Evolutionary conservation across 2,797 vertebrate genomes (phyloP), one percentile per base, ranked within the genome.

Genomic region (Rhinatrema bivittatum): DNA sequence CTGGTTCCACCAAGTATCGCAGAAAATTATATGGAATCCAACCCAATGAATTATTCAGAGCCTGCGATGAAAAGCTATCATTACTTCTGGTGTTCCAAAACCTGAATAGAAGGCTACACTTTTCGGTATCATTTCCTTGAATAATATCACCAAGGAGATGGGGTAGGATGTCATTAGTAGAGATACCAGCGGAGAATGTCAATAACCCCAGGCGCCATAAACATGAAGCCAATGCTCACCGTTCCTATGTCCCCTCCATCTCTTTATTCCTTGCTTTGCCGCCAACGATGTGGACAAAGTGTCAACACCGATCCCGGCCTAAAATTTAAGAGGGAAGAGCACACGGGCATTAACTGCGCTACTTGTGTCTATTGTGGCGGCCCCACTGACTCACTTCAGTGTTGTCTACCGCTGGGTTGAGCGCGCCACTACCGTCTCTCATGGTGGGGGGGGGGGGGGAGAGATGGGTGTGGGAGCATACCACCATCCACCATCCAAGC

Each of bases 1-100:
- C 79, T 80, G 74, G 76, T 62, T 76, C 76, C 75, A 74, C 71
- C 84, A n/a, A 81, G 75, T 81, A 82, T 79, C 78, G 75, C 67
- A 56, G 79, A 78, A 70, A 77, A 73, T 63, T 63, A 80, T 46
- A 55, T 58, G 72, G 46, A 80, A 79, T 80, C 78, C 80, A 76
- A 76, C 46, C 46, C 5, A 69, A 81, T 80, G 81, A 81, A 81
- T 84, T 75, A 82, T 82, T 84, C 78, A 82, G 72, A 49, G 57
- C 68, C 73, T 49, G 74, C 35, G 67, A 77, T 80, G 79, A 82
- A 73, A 75, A 76, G 74, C 49, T 76, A 82, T 82, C 74, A 79
- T 82, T 80, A 79, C 77, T 81, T 76, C 78, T 72, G 75, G 80
- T 72, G 73, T 50, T 70, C 73, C 74, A 38, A 78, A 68, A 70